Evolutionary conservation across 2,113 vertebrate genomes (phyloP).

Genomic region (Aegypius monachus): DNA sequence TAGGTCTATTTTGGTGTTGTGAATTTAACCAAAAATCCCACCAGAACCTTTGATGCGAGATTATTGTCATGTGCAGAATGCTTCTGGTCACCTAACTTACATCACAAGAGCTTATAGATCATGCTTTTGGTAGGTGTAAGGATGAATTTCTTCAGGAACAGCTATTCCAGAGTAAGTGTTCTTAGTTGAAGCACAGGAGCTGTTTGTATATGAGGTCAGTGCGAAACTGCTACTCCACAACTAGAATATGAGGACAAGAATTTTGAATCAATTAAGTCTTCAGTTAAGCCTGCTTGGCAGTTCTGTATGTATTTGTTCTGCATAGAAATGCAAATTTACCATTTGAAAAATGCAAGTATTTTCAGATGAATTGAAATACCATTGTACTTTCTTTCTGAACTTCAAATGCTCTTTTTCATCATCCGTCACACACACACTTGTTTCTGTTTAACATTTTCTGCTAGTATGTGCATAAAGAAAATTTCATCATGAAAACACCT

Average conservation of each 20-base stretch:
- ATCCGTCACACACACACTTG: accelerated
- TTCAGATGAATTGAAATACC: neutral
- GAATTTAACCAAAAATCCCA: constrained; percentile 20
- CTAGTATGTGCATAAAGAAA: neutral
- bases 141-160: neutral
- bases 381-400: neutral
- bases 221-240: neutral
- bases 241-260: neutral
- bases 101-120: neutral
- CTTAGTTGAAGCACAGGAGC: neutral
- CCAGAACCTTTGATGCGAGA: constrained; percentile 71
- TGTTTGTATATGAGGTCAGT: neutral
- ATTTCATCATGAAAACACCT: neutral
- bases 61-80: constrained; percentile 75
- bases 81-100: neutral
- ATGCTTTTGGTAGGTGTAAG: neutral
- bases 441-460: neutral
- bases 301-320: neutral
- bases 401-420: neutral
- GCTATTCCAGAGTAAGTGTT: neutral
- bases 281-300: neutral
- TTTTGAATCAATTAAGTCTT: neutral
- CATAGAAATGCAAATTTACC: neutral
- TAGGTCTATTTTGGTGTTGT: constrained; percentile 77
- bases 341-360: neutral